Evolutionary conservation across 2,113 vertebrate genomes (phyloP).

Genomic region (Microcebus tavaratra): DNA sequence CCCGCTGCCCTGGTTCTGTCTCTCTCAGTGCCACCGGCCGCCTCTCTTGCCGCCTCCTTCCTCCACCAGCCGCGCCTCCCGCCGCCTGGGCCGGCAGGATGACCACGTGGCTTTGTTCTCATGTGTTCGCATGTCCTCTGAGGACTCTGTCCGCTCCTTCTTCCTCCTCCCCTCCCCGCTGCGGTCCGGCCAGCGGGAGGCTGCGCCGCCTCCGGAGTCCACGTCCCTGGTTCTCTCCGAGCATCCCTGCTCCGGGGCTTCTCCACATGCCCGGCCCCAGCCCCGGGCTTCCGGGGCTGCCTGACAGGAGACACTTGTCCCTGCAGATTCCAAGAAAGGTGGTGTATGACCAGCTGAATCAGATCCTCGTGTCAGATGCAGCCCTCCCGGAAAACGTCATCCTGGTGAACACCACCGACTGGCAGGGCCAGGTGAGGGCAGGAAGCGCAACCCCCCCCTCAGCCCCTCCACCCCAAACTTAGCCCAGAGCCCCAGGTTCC

Average conservation of each 20-base stretch:
- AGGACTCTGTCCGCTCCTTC: background rate
- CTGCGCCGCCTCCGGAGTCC: background rate
- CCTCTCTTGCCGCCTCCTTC: background rate
- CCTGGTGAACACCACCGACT: conserved; percentile 86
- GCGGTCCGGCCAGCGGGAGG: background rate
- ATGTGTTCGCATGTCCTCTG: background rate
- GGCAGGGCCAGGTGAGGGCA: conserved; percentile 88
- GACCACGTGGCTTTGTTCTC: background rate
- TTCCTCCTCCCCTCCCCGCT: background rate
- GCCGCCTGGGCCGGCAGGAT: background rate
- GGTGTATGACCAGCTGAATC: conserved; percentile 93
- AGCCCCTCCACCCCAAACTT: no score
- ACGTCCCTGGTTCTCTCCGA: background rate
- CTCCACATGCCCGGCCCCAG: conserved; percentile 63
- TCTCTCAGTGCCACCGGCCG: background rate
- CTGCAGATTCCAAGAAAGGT: conserved; percentile 89
- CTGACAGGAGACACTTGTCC: background rate
- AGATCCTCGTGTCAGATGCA: conserved; percentile 89
- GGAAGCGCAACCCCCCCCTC: background rate
- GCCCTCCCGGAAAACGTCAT: conserved; percentile 92
- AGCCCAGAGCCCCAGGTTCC: background rate
- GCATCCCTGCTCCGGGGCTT: background rate
- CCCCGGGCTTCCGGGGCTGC: background rate
- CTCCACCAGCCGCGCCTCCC: background rate
- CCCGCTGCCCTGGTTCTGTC: background rate